These are phyloP conservation scores for Atractosteus spatula DNA, from an alignment of 2,113 vertebrate genomes.

Conservation along the genomic window DNA sequence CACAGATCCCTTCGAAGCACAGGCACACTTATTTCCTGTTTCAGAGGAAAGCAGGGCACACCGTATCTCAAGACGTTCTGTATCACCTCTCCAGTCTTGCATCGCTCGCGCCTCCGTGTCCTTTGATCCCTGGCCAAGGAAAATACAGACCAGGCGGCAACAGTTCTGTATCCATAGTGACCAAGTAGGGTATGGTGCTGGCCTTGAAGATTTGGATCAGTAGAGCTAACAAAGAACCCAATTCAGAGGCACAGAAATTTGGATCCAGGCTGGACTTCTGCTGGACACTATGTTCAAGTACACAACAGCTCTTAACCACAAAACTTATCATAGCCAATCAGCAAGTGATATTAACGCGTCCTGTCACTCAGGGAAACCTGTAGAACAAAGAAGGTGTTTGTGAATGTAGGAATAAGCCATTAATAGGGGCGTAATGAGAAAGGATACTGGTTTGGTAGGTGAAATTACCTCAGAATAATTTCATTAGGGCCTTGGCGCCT, in stretches of 20 bases:
- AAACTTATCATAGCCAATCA: constrained; percentile 62
- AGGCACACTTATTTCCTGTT: constrained; percentile 44
- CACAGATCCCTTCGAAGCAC: constrained; percentile 44
- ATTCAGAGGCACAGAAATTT: constrained; percentile 61
- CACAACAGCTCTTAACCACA: constrained; percentile 29
- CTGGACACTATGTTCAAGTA: constrained; percentile 46
- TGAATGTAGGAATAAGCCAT: constrained; percentile 46
- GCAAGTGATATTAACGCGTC: constrained; percentile 62
- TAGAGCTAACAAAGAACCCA: constrained; percentile 66
- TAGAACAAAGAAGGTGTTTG: constrained; percentile 60
- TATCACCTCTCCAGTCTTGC: constrained; percentile 47
- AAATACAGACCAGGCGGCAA: constrained; percentile 64
- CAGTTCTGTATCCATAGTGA: constrained; percentile 58
- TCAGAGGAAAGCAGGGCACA: constrained; percentile 39
- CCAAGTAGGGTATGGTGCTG: constrained; percentile 47
- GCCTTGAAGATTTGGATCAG: constrained; percentile 70
- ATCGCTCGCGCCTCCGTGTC: constrained; percentile 45
- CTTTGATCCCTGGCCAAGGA: constrained; percentile 75
- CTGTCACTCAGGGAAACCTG: constrained; percentile 52
- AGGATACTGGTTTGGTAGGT: constrained; percentile 45
- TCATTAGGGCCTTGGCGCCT: constrained; percentile 43
- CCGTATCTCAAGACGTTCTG: constrained; percentile 42
- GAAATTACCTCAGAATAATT: constrained; percentile 50
- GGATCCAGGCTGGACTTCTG: constrained; percentile 54
- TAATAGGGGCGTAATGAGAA: constrained; percentile 52